Conservation (phyloP, 2,888 invertebrate genomes). For the Agonum fuliginosum region DNA sequence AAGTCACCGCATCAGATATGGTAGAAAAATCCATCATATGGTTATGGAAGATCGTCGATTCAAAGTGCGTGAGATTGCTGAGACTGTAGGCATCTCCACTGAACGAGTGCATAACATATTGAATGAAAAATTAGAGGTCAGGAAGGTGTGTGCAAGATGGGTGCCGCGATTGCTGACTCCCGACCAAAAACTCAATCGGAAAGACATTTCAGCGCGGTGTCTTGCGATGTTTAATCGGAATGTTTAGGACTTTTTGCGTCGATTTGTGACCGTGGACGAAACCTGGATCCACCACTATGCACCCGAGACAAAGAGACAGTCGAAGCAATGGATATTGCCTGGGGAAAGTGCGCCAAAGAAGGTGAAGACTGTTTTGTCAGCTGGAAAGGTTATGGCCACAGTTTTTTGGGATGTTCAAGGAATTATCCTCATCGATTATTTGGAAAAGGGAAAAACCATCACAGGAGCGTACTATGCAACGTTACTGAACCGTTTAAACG, state of each 20-base stretch:
- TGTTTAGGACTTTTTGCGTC: slow-evolving; percentile 7
- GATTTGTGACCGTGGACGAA: slow-evolving; percentile 22
- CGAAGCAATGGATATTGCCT: slow-evolving; percentile 32
- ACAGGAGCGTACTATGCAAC: slow-evolving; percentile 53
- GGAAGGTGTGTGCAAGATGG: no score
- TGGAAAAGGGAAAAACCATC: slow-evolving; percentile 63
- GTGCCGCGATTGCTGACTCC: slow-evolving; percentile 59
- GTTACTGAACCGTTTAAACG: slow-evolving; percentile 62
- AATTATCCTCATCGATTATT: slow-evolving; percentile 63
- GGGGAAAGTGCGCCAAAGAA: slow-evolving; percentile 61
- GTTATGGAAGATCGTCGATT: no score
- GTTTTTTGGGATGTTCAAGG: slow-evolving; percentile 64
- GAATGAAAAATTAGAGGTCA: no score
- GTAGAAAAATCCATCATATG: no score
- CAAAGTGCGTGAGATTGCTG: no score
- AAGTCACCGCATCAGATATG: no score
- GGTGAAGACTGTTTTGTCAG: slow-evolving; percentile 61
- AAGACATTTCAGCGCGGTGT: not conserved
- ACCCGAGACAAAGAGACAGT: slow-evolving; percentile 43
- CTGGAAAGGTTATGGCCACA: slow-evolving; percentile 62
- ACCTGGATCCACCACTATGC: not conserved
- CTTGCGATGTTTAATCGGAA: not conserved
- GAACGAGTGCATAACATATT: no score
- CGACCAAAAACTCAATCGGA: slow-evolving; percentile 65
- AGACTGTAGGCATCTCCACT: no score